Conservation (phyloP, 2,797 vertebrate genomes). For the Loriculus beryllinus region DNA sequence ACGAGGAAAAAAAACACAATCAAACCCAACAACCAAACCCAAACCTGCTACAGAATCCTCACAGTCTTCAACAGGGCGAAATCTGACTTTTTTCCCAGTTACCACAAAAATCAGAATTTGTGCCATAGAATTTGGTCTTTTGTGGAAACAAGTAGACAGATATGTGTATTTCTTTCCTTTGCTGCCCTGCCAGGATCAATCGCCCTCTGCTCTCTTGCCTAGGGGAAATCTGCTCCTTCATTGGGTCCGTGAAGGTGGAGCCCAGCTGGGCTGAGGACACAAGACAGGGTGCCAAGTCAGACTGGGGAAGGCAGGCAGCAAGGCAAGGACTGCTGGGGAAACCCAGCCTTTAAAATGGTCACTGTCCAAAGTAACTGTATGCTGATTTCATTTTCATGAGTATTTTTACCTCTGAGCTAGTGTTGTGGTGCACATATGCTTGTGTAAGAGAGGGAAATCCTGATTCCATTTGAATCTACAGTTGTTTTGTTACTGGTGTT, state of each 20-base stretch:
- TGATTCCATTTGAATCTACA: neutral
- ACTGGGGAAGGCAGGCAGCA: neutral
- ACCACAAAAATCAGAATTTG: neutral
- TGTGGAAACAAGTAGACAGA: neutral
- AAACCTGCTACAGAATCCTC: neutral
- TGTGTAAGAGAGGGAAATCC: neutral
- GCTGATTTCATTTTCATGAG: neutral
- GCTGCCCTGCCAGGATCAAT: neutral
- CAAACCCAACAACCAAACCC: neutral
- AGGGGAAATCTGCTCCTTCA: fast-evolving
- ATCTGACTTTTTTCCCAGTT: neutral
- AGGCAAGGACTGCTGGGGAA: neutral
- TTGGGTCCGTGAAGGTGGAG: neutral
- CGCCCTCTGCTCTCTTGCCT: neutral
- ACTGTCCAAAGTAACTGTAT: neutral
- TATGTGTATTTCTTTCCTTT: neutral
- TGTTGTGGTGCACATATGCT: neutral
- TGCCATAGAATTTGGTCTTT: neutral
- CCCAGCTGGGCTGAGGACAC: fast-evolving
- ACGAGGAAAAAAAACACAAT: neutral
- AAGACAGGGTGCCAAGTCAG: neutral
- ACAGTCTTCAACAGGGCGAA: neutral
- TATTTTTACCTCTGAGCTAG: neutral
- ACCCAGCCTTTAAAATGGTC: neutral
- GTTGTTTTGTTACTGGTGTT: neutral